These are phyloP conservation scores for Margaritifera margaritifera DNA, from an alignment of 2,888 invertebrate species.

Conservation along the genomic window DNA sequence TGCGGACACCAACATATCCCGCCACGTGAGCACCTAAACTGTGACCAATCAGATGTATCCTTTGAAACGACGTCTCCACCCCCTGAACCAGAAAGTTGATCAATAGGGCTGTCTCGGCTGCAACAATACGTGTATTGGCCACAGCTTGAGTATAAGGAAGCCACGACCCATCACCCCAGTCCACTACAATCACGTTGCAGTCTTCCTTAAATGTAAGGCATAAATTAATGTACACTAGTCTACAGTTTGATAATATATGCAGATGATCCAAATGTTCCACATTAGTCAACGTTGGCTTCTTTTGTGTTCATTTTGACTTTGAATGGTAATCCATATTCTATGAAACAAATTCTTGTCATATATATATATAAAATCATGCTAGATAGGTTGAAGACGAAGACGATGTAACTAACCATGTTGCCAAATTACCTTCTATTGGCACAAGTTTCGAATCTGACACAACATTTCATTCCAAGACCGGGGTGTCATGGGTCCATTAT, in stretches of 20 bases:
- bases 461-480: too few species aligned
- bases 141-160: conserved; percentile 71
- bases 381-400: too few species aligned
- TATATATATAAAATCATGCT: too few species aligned
- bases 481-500: too few species aligned
- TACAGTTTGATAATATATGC: neutral
- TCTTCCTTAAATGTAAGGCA: conserved; percentile 39
- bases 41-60: conserved; percentile 90
- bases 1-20: conserved; percentile 85
- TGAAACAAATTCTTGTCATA: too few species aligned
- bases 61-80: conserved; percentile 21
- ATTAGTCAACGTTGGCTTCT: neutral
- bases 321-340: too few species aligned
- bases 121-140: conserved; percentile 72
- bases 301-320: neutral
- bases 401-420: too few species aligned
- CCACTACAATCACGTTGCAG: conserved; percentile 60
- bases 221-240: conserved; percentile 1
- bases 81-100: conserved; percentile 47
- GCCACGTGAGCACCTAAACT: conserved; percentile 91
- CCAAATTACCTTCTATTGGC: too few species aligned
- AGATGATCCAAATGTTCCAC: neutral
- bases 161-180: conserved; percentile 62
- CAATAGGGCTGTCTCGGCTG: conserved; percentile 66
- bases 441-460: too few species aligned